Percentiles rank a stretch among this genome's conserved stretches.
Conservation (phyloP, 2,113 vertebrate genomes). For the Crotophaga sulcirostris region DNA sequence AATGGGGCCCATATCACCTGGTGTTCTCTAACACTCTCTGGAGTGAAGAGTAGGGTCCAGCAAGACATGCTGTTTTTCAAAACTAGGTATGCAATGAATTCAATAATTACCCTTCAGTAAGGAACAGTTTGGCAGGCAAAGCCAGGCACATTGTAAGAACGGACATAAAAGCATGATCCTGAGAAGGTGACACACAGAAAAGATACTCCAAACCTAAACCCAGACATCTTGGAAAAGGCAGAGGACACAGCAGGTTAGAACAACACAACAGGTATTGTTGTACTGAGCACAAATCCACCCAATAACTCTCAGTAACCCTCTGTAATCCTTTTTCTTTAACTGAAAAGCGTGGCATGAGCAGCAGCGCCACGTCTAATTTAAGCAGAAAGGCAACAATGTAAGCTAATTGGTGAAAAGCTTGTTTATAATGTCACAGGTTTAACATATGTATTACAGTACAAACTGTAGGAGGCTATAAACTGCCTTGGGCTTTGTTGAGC, state of each 20-base stretch:
- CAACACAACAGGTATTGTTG: not conserved
- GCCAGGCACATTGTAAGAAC: fast-evolving
- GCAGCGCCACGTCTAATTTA: not conserved
- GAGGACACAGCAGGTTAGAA: not conserved
- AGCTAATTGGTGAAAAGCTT: constrained; percentile 10
- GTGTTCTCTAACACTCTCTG: not conserved
- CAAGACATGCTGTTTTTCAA: not conserved
- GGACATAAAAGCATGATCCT: not conserved
- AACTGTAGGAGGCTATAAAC: not conserved
- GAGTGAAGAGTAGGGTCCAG: not conserved
- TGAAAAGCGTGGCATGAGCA: not conserved
- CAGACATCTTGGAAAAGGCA: not conserved
- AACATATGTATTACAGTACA: not conserved
- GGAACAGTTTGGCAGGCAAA: not conserved
- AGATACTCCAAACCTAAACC: not conserved
- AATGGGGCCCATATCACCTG: fast-evolving
- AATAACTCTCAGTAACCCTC: not conserved
- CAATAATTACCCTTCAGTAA: too few relatives aligned
- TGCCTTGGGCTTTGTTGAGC: not conserved
- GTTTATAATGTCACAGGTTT: not conserved
- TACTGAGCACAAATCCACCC: not conserved
- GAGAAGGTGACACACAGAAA: not conserved
- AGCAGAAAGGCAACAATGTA: not conserved
- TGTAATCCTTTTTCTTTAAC: not conserved
- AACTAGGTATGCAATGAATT: not conserved